A percentile compares a stretch with the other conserved stretches of the same genome.
Conservation (phyloP, 2,113 vertebrate species). For the Cyanoderma ruficeps region DNA sequence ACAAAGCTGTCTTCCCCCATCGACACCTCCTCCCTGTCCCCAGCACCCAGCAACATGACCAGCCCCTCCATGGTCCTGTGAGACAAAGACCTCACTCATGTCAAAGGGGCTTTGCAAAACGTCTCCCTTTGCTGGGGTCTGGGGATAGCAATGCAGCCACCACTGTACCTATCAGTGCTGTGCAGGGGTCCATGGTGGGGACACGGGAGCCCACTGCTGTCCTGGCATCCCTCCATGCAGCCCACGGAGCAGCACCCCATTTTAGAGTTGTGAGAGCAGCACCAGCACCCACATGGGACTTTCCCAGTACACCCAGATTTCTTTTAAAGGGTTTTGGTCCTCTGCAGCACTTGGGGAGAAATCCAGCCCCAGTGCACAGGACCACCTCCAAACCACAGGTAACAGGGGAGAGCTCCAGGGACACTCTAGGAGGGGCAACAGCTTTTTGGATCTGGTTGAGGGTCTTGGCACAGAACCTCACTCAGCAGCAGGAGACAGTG, state of each 20-base stretch:
- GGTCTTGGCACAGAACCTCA: neutral
- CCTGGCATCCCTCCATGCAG: accelerated
- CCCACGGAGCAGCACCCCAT: neutral
- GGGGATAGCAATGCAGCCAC: neutral
- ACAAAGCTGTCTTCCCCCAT: neutral
- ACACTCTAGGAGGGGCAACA: neutral
- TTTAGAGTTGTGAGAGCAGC: neutral
- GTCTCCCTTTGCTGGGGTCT: neutral
- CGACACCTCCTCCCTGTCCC: accelerated
- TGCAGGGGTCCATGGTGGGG: accelerated
- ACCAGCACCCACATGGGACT: neutral
- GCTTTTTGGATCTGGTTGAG: neutral
- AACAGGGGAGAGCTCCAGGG: neutral
- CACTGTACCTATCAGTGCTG: accelerated
- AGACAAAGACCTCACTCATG: neutral
- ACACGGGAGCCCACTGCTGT: accelerated
- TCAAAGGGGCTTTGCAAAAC: neutral
- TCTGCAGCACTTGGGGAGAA: neutral
- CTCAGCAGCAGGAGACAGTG: neutral
- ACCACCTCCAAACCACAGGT: accelerated
- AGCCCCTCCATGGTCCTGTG: accelerated
- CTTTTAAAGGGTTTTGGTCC: neutral
- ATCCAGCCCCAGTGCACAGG: neutral
- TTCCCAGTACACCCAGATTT: neutral
- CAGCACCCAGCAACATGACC: accelerated